Percentiles rank a stretch among this genome's conserved stretches.
Conservation (phyloP, 2,113 vertebrate genomes). For the Triplophysa rosa region DNA sequence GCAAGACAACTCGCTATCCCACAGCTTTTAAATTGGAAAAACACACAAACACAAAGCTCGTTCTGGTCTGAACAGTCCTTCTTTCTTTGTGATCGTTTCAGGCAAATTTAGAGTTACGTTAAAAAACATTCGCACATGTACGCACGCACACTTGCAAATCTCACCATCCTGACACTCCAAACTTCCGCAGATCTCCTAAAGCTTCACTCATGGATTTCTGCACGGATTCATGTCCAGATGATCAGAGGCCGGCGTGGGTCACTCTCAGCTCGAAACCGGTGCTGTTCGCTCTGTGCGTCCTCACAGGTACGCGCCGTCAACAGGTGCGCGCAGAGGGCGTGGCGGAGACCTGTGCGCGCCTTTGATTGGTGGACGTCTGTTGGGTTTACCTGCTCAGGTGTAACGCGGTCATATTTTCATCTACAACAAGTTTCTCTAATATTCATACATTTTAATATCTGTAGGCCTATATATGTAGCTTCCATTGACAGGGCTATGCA, state of each 20-base stretch:
- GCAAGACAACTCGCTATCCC: neutral
- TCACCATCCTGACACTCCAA: conserved; percentile 23
- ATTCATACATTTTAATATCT: neutral
- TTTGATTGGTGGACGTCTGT: neutral
- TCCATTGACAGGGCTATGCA: too few relatives aligned
- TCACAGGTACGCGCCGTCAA: neutral
- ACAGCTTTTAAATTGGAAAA: conserved; percentile 3
- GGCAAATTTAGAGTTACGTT: neutral
- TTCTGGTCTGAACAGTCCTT: neutral
- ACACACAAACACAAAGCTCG: conserved; percentile 4
- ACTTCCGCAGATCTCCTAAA: neutral
- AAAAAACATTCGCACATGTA: neutral
- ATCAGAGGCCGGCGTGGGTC: too few relatives aligned
- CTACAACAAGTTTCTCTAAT: neutral
- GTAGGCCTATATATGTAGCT: neutral
- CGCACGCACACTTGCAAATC: neutral
- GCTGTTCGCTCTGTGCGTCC: neutral
- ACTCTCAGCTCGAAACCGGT: neutral
- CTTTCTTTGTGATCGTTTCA: neutral
- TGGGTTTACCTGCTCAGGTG: conserved; percentile 6
- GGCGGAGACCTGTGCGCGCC: neutral
- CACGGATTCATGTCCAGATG: neutral
- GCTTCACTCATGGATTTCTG: neutral
- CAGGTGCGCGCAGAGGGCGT: conserved; percentile 5
- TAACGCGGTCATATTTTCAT: neutral